Conservation (phyloP, 2,888 invertebrate species). For the Calliopum simillimum region DNA sequence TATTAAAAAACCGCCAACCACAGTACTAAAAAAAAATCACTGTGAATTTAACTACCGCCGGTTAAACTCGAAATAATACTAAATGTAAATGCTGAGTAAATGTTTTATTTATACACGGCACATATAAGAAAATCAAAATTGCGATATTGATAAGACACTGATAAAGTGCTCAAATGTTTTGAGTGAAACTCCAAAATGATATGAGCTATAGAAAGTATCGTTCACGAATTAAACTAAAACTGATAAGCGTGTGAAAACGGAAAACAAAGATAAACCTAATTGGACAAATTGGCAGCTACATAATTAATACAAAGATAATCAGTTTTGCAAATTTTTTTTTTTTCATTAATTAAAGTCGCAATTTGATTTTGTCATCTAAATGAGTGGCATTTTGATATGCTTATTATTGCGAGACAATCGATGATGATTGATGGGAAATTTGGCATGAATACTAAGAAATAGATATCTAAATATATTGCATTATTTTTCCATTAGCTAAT, state of each 20-base stretch:
- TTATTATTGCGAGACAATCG: conserved; percentile 3
- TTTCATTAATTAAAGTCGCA: neutral
- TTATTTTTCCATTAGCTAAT: too few relatives aligned
- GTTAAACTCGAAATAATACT: neutral
- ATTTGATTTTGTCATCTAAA: neutral
- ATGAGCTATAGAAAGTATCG: too few relatives aligned
- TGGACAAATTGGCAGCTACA: neutral
- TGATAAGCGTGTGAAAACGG: neutral
- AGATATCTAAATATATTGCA: too few relatives aligned
- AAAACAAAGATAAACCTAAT: neutral
- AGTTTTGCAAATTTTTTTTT: neutral
- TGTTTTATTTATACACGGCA: neutral
- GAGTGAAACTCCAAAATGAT: neutral
- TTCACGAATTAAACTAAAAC: neutral
- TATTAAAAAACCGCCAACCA: neutral
- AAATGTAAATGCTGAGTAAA: neutral
- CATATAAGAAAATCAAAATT: too few relatives aligned
- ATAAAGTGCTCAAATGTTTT: neutral
- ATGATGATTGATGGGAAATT: neutral
- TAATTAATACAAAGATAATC: neutral
- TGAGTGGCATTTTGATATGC: too few relatives aligned
- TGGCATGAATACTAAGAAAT: too few relatives aligned
- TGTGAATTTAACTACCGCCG: neutral
- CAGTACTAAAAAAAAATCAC: neutral
- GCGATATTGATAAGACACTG: neutral